Evolutionary conservation across 2,113 vertebrate species (phyloP), one percentile per base, ranked within the genome.

Genomic region (Lasiurus cinereus): DNA sequence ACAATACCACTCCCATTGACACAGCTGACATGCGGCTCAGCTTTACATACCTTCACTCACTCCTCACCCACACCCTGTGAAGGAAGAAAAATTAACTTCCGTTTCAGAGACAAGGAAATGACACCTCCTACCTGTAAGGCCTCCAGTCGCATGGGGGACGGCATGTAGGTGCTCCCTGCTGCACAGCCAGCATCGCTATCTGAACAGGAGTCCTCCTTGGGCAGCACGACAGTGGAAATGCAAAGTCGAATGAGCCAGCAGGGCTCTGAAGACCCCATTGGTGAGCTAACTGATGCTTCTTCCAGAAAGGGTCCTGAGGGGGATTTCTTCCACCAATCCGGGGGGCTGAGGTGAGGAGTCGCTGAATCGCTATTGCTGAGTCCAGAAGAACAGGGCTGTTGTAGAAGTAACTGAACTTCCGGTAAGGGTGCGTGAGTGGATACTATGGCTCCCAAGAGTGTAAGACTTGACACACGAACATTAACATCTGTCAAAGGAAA

Each of bases 391-490:
- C 97, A 98, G 10, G 99, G 99, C 96, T 99, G 99, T 24, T 98
- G 99, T 70, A 99, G 97, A 14, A 99, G 99, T 6, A 99, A 98
- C 97, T 98, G 99, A 54, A 99, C 99, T 95, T 99, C 99, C 3
- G 99, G 98, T 8, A 99, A 98, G 59, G 99, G 99, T 0, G 99
- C 99, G 39, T 99, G 99, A 59, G 98, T 98, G 1, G 99, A 99
- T 21, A 99, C 98, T 6, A 99, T 88, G 0, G 99, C 99, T 6
- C 99, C 99, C 10, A 99, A 97, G 31, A 99, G 97, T 0, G 99
- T 99, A 74, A 99, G 98, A 52, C 99, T 99, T 1, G 99, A 99
- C 82, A 99, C 99, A 0, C 99, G 99, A 13, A 99, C 99, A 0
- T 99, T 99, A 19, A 99, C 99, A 70, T 99, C 99, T 99, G 86